Percentiles rank a stretch among this genome's conserved stretches.
phyloP scores from a whole-genome alignment of 1,140 invertebrate species.

The Drosophila sproati region DNA sequence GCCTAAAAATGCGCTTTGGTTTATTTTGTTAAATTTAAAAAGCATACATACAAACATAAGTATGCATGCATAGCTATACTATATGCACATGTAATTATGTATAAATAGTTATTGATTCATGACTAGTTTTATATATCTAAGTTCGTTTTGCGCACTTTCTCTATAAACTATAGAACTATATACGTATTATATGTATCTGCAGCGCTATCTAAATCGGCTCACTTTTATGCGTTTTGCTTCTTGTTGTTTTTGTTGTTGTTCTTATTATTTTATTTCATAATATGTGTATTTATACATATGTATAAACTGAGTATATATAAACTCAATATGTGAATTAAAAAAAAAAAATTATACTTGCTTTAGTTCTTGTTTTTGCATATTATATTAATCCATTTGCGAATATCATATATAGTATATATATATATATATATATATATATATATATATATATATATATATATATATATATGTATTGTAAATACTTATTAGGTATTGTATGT shows the following conservation, averaged over 20 bases:
- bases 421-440: slow-evolving; percentile 33
- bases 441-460: slow-evolving; percentile 33
- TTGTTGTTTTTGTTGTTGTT: slow-evolving; percentile 31
- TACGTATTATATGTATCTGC: slow-evolving; percentile 27
- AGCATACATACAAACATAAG: slow-evolving; percentile 27
- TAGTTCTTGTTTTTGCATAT: slow-evolving; percentile 6
- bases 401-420: slow-evolving; percentile 29
- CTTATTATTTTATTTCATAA: slow-evolving; percentile 5
- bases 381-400: slow-evolving; percentile 1
- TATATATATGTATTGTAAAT: slow-evolving; percentile 29
- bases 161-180: slow-evolving; percentile 21
- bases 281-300: slow-evolving; percentile 20
- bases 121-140: slow-evolving; percentile 27
- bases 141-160: slow-evolving; percentile 58
- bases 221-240: slow-evolving; percentile 58
- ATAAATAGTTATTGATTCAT: slow-evolving; percentile 28
- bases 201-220: slow-evolving; percentile 56
- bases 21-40: slow-evolving; percentile 37
- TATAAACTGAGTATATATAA: slow-evolving; percentile 34
- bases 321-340: slow-evolving; percentile 61
- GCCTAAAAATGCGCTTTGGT: slow-evolving; percentile 54
- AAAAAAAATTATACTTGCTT: slow-evolving; percentile 60
- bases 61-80: slow-evolving; percentile 16
- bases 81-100: slow-evolving; percentile 25
- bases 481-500: slow-evolving; percentile 23